Evolutionary conservation across 2,888 invertebrate species (phyloP).

Genomic region (Agonopterix subpropinquella): DNA sequence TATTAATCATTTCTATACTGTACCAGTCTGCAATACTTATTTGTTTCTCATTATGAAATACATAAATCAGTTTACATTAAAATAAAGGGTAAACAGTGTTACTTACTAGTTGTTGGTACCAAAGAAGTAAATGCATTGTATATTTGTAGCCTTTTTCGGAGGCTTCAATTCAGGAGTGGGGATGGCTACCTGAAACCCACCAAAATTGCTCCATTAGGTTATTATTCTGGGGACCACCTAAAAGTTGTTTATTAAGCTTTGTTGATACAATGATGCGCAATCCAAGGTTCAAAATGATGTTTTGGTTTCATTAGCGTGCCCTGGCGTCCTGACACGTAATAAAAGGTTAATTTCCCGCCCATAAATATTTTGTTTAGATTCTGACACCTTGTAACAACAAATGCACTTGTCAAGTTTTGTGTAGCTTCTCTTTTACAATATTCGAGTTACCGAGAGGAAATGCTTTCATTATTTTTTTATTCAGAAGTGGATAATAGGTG

Average conservation of each 20-base stretch:
- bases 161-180: slow-evolving; percentile 87
- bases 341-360: slow-evolving; percentile 43
- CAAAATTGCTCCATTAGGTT: slow-evolving; percentile 1
- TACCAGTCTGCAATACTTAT: no score
- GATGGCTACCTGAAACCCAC: slow-evolving; percentile 82
- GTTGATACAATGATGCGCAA: background rate
- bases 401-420: background rate
- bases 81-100: slow-evolving; percentile 3
- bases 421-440: no score
- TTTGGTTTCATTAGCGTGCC: no score
- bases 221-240: background rate
- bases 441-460: background rate
- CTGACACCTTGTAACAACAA: slow-evolving; percentile 19
- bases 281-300: background rate
- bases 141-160: slow-evolving; percentile 81
- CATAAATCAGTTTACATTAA: no score
- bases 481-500: slow-evolving; percentile 25
- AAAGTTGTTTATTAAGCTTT: slow-evolving; percentile 26
- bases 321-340: slow-evolving; percentile 17
- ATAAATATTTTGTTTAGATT: slow-evolving; percentile 17
- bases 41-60: no score
- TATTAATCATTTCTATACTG: no score
- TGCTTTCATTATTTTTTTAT: slow-evolving; percentile 5
- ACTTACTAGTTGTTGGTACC: slow-evolving; percentile 97
- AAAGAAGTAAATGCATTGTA: slow-evolving; percentile 94